Conservation (phyloP, 1,140 invertebrate species). For the Elysia chlorotica region DNA sequence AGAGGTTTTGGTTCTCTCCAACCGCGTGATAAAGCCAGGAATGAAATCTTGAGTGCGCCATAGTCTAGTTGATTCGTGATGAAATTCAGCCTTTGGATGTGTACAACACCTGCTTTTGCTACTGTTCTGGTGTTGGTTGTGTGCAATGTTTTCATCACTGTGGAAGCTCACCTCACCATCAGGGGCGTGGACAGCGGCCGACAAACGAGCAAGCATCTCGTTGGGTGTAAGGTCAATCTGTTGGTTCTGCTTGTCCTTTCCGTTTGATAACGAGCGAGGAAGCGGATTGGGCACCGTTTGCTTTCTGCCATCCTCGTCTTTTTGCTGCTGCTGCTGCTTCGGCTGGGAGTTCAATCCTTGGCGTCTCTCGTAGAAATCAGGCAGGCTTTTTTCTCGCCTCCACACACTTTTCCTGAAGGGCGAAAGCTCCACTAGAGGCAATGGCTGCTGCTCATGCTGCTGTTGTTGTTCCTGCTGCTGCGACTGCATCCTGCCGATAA, state of each 20-base stretch:
- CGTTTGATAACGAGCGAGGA: no score
- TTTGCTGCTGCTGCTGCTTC: not conserved
- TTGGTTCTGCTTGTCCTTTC: no score
- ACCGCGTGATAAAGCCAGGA: conserved; percentile 25
- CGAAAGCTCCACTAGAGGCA: conserved; percentile 26
- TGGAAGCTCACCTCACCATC: no score
- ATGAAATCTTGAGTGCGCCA: conserved; percentile 13
- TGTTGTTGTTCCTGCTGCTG: not conserved
- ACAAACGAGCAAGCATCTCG: no score
- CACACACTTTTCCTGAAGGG: conserved; percentile 26
- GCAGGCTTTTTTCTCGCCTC: conserved; percentile 29
- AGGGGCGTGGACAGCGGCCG: no score
- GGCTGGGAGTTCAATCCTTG: no score
- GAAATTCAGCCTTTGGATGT: not conserved
- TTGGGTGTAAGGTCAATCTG: no score
- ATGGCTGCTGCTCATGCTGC: not conserved
- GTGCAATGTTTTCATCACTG: not conserved
- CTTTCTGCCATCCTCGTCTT: no score
- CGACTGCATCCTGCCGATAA: no score
- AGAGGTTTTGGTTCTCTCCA: conserved; percentile 22
- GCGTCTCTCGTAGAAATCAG: conserved; percentile 26
- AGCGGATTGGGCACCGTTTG: no score
- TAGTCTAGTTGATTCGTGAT: not conserved
- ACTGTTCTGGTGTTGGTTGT: not conserved
- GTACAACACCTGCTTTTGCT: not conserved